Evolutionary conservation across 2,797 vertebrate genomes (phyloP).

Genomic region (Coracias cyanogaster): DNA sequence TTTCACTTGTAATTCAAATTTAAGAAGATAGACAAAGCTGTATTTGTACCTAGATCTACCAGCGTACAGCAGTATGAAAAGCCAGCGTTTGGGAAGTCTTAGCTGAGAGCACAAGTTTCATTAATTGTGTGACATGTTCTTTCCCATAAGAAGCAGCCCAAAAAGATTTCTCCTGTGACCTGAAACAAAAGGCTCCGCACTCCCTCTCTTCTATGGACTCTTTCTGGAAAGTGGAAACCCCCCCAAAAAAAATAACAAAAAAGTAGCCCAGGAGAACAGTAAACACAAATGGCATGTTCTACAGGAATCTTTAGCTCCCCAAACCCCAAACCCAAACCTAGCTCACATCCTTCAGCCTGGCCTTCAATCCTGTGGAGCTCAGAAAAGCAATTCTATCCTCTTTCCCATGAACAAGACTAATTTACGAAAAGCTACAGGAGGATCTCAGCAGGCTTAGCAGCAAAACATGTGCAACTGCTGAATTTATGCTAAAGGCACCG

Average conservation of each 20-base stretch:
- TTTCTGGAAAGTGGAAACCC: not conserved
- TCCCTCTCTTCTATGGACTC: not conserved
- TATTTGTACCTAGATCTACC: not conserved
- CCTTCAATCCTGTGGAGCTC: not conserved
- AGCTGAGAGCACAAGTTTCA: not conserved
- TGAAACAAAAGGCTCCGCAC: not conserved
- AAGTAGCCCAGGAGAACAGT: not conserved
- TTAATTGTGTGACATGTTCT: not conserved
- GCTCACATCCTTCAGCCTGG: constrained; percentile 2
- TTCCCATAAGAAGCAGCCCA: not conserved
- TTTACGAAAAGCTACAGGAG: constrained; percentile 42
- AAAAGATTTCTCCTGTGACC: not conserved
- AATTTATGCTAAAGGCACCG: constrained; percentile 43
- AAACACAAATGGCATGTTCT: not conserved
- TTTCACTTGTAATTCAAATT: not conserved
- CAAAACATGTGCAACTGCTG: constrained; percentile 53
- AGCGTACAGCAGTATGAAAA: not conserved
- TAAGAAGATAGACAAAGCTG: not conserved
- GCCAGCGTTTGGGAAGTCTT: not conserved
- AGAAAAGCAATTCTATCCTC: not conserved
- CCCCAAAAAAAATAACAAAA: not conserved
- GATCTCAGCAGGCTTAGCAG: constrained; percentile 64
- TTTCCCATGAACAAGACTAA: constrained; percentile 19
- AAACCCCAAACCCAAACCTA: not conserved
- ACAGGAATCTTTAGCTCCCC: not conserved